Evolutionary conservation across 2,797 vertebrate genomes (phyloP), one percentile per base, ranked within the genome.

Genomic region (Bovichtus diacanthus): DNA sequence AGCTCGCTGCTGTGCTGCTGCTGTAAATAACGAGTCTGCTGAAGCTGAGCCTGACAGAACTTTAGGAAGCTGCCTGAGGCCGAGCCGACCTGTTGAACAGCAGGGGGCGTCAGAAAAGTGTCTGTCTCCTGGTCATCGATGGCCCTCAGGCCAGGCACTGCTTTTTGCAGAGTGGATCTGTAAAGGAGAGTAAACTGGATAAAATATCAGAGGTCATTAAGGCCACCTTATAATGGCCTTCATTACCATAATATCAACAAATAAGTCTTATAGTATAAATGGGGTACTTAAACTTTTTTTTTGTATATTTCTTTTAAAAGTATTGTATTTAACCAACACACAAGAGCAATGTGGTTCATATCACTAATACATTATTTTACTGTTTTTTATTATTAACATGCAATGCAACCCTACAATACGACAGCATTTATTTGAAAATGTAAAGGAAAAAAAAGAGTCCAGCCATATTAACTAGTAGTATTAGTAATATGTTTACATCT

Each of bases 1-100:
- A 93, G 84, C 77, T 93, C 86, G 67, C 58, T 71, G 74, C 81
- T 80, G 76, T 92, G 94, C 70, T 56, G 90, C 78, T 93, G 87
- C 78, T 82, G 87, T 56, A 97, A 71, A 76, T 89, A 89, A 13
- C 34, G 36, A 50, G 92, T 92, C 90, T 95, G 94, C 84, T 88
- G 85, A 80, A 96, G 93, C 81, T 99, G 97, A 63, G 81, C 69
- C 87, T 94, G 95, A 89, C 96, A 99, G 69, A 98, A 82, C n/a
- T 68, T 78, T 27, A 93, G 78, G 87, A 98, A 97, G 76, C 60
- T 76, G 85, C 86, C 91, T 29, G 88, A 54, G 74, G 93, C 82
- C 68, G 41, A 68, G 38, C 29, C 54, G 56, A 49, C 38, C n/a
- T 61, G 74, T 53, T 71, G 86, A 88, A 87, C 89, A 84, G 51